These are phyloP conservation scores for Heteronetta atricapilla DNA, from an alignment of 2,113 vertebrate species.

Conservation along the genomic window DNA sequence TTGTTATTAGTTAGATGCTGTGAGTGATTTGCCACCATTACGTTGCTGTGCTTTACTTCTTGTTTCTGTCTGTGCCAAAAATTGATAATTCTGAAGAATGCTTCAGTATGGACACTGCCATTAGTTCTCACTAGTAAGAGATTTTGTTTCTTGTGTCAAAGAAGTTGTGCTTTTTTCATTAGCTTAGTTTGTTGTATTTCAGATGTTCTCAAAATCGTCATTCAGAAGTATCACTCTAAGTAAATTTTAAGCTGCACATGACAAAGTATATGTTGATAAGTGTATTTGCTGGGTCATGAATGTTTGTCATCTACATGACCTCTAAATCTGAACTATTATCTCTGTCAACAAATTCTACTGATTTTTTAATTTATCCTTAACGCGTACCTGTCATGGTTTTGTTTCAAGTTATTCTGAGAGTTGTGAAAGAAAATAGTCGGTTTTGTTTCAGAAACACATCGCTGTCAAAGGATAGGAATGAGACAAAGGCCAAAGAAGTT, in stretches of 20 bases:
- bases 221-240: neutral
- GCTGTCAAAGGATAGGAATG: slow-evolving; percentile 69
- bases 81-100: slow-evolving; percentile 31
- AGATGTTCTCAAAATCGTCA: neutral
- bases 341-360: neutral
- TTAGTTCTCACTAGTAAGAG: neutral
- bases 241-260: neutral
- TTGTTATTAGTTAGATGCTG: slow-evolving; percentile 26
- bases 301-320: neutral
- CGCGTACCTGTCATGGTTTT: slow-evolving; percentile 31
- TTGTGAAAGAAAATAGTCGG: slow-evolving; percentile 44
- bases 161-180: neutral
- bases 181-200: neutral
- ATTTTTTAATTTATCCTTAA: neutral
- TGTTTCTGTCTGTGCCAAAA: slow-evolving; percentile 27
- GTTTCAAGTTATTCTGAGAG: slow-evolving; percentile 2
- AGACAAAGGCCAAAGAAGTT: slow-evolving; percentile 64
- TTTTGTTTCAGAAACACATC: slow-evolving; percentile 54
- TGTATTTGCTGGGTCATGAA: neutral
- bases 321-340: neutral
- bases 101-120: neutral
- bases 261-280: neutral
- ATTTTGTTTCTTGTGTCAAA: neutral
- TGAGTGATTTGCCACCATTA: slow-evolving; percentile 24
- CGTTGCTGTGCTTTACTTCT: slow-evolving; percentile 21